A percentile compares a stretch with the other conserved stretches of the same genome.
Evolutionary conservation across 2,888 invertebrate genomes (phyloP).

Genomic region (Melolontha melolontha): DNA sequence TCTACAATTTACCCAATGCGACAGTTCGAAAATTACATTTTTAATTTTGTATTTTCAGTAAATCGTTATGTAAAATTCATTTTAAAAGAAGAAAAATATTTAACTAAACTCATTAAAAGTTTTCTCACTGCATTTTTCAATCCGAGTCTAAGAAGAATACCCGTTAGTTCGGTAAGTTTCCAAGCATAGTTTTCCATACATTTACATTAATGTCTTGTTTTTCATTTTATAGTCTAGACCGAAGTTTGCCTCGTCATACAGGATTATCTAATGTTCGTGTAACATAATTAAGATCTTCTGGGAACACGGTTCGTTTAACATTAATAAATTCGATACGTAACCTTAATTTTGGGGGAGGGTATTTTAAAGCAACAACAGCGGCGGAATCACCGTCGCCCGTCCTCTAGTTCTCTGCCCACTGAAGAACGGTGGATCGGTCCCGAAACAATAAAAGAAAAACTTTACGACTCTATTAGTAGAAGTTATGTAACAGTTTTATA

Average conservation of each 20-base stretch:
- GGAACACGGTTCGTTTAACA: conserved; percentile 32
- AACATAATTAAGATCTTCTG: conserved; percentile 32
- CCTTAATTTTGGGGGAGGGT: conserved; percentile 29
- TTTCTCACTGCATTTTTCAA: too few species aligned
- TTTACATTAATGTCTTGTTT: conserved; percentile 32
- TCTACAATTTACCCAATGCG: too few species aligned
- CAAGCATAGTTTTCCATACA: conserved; percentile 32
- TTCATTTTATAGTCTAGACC: not conserved
- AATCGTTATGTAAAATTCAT: too few species aligned
- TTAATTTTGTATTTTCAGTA: too few species aligned
- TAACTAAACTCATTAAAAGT: too few species aligned
- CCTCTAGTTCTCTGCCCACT: not conserved
- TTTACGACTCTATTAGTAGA: conserved; percentile 33
- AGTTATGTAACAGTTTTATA: conserved; percentile 32
- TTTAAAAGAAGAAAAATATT: too few species aligned
- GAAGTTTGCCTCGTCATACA: conserved; percentile 16
- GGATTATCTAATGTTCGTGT: not conserved
- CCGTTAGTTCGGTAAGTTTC: not conserved
- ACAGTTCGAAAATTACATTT: too few species aligned
- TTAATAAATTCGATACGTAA: conserved; percentile 39
- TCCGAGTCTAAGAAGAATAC: too few species aligned
- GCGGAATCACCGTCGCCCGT: conserved; percentile 7
- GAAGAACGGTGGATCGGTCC: not conserved
- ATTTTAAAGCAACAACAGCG: conserved; percentile 1
- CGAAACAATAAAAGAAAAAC: conserved; percentile 25